Evolutionary conservation across 2,888 invertebrate genomes (phyloP).

Genomic region (Tinea trinotella): DNA sequence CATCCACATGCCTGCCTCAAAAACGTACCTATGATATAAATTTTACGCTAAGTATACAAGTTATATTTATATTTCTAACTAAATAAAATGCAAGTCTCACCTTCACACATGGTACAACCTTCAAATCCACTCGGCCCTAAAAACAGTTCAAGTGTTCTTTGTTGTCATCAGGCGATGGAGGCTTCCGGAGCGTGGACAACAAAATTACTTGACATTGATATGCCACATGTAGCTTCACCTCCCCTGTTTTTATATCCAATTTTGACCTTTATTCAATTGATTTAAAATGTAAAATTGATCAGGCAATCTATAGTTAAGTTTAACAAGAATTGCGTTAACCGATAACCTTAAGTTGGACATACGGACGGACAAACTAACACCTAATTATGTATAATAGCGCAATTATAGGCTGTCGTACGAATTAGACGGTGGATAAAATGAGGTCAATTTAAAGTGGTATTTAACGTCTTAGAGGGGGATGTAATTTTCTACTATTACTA

Average conservation of each 20-base stretch:
- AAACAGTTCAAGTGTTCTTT: constrained; percentile 4
- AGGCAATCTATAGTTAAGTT: background rate
- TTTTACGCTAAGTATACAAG: too few relatives aligned
- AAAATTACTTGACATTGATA: constrained; percentile 33
- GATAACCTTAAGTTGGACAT: constrained; percentile 30
- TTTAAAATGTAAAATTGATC: background rate
- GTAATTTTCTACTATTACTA: too few relatives aligned
- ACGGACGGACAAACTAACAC: constrained; percentile 25
- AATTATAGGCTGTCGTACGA: constrained; percentile 21
- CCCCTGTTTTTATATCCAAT: background rate
- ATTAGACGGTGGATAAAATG: constrained; percentile 14
- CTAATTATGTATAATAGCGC: constrained; percentile 32
- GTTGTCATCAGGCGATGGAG: constrained; percentile 22
- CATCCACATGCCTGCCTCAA: too few relatives aligned
- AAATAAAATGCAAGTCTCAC: background rate
- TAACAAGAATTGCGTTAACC: background rate
- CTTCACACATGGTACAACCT: constrained; percentile 2
- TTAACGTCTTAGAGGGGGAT: background rate
- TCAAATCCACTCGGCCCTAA: constrained; percentile 9
- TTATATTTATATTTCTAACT: too few relatives aligned
- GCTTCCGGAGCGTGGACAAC: constrained; percentile 35
- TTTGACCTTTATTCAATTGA: background rate
- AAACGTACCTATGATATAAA: too few relatives aligned
- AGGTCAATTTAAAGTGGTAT: constrained; percentile 8
- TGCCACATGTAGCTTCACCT: background rate